Percentiles rank a stretch among this genome's conserved stretches.
Conservation (phyloP, 2,113 vertebrate genomes). For the Toxostoma redivivum region DNA sequence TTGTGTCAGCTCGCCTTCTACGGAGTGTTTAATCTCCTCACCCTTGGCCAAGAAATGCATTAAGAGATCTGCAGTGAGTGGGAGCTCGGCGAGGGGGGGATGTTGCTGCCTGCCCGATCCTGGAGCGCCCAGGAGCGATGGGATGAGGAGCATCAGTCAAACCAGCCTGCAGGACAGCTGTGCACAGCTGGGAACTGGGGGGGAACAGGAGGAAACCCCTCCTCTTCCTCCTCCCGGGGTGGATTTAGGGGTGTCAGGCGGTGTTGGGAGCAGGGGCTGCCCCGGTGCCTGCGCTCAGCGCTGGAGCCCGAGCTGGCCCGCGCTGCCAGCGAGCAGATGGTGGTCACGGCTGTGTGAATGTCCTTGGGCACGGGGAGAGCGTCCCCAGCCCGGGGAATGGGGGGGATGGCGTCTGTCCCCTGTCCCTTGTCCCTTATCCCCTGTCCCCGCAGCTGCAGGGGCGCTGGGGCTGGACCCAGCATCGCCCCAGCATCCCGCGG, state of each 20-base stretch:
- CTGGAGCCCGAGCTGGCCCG: background rate
- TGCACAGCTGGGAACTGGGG: rapidly evolving
- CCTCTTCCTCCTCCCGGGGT: rapidly evolving
- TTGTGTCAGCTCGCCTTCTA: constrained; percentile 39
- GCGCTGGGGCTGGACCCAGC: background rate
- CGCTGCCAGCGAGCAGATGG: background rate
- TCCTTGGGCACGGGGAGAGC: background rate
- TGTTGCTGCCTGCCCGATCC: background rate
- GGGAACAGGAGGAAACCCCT: background rate
- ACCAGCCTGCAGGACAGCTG: background rate
- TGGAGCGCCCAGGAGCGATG: rapidly evolving
- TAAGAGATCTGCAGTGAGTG: background rate
- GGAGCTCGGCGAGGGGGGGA: background rate
- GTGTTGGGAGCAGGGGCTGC: background rate
- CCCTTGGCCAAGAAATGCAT: constrained; percentile 56
- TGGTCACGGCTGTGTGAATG: background rate
- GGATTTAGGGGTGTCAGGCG: rapidly evolving
- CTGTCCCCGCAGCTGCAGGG: background rate
- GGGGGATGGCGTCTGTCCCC: background rate
- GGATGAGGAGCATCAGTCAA: background rate
- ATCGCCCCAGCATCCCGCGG: too few species aligned
- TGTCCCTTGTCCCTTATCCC: background rate
- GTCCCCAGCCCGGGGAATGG: background rate
- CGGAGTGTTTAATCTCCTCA: constrained; percentile 36
- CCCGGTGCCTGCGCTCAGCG: rapidly evolving